These are phyloP conservation scores for Acridotheres tristis DNA, from an alignment of 2,797 vertebrate species.

Conservation along the genomic window DNA sequence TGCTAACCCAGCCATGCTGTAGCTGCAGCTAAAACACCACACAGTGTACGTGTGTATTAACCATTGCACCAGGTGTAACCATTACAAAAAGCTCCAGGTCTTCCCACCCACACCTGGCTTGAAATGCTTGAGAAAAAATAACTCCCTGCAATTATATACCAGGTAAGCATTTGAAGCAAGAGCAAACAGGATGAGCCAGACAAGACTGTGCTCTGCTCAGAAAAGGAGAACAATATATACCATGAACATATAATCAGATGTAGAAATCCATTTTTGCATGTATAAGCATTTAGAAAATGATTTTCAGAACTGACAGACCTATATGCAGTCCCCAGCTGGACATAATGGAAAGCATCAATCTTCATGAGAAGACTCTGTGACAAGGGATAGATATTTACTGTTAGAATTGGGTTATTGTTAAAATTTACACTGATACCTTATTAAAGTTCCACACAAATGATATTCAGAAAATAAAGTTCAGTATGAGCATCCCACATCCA, in stretches of 20 bases:
- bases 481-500: background rate
- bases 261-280: background rate
- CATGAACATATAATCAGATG: background rate
- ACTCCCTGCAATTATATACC: background rate
- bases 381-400: background rate
- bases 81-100: conserved; percentile 1
- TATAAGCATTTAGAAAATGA: background rate
- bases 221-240: background rate
- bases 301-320: conserved; percentile 71
- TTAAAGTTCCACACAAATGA: background rate
- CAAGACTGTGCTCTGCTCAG: background rate
- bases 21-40: background rate
- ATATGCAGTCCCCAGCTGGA: conserved; percentile 81
- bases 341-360: conserved; percentile 83
- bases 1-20: background rate
- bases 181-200: conserved; percentile 25
- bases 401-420: background rate
- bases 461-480: background rate
- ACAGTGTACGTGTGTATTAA: background rate
- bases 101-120: conserved; percentile 31
- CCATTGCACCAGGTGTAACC: background rate
- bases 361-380: conserved; percentile 84
- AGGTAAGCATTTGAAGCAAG: conserved; percentile 31
- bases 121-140: conserved; percentile 16
- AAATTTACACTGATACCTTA: background rate